A percentile compares a stretch with the other conserved stretches of the same genome.
These are phyloP conservation scores for Acrobasis consociella DNA, from an alignment of 2,888 invertebrate species.

Conservation along the genomic window DNA sequence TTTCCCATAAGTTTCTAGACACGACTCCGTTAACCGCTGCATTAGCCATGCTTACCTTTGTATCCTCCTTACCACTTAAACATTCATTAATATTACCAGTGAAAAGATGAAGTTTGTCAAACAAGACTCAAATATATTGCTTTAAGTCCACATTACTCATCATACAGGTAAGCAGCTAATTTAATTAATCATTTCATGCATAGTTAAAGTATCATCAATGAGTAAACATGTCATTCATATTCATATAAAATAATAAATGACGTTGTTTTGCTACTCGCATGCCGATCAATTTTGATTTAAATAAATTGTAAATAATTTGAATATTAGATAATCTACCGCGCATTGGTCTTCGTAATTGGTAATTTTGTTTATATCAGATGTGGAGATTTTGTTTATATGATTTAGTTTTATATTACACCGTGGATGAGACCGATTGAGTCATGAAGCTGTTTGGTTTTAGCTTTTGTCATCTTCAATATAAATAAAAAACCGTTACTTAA, in stretches of 20 bases:
- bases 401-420: too few species aligned
- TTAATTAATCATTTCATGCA: slow-evolving; percentile 27
- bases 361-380: background rate
- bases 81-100: slow-evolving; percentile 3
- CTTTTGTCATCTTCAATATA: too few species aligned
- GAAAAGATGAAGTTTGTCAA: background rate
- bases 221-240: slow-evolving; percentile 14
- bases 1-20: background rate
- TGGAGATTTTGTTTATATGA: too few species aligned
- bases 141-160: background rate
- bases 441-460: too few species aligned
- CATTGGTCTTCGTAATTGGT: background rate
- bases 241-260: slow-evolving; percentile 1
- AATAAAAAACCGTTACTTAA: too few species aligned
- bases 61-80: background rate
- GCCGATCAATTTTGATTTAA: background rate
- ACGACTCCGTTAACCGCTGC: background rate
- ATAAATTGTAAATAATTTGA: background rate
- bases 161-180: background rate
- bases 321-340: background rate
- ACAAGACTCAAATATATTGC: slow-evolving; percentile 2
- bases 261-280: background rate
- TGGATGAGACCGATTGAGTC: too few species aligned
- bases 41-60: slow-evolving; percentile 5
- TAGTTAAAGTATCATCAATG: slow-evolving; percentile 10